A percentile compares a stretch with the other conserved stretches of the same genome.
Conservation (phyloP, 92 coral and sea anemone genomes). For the Porites evermanni region DNA sequence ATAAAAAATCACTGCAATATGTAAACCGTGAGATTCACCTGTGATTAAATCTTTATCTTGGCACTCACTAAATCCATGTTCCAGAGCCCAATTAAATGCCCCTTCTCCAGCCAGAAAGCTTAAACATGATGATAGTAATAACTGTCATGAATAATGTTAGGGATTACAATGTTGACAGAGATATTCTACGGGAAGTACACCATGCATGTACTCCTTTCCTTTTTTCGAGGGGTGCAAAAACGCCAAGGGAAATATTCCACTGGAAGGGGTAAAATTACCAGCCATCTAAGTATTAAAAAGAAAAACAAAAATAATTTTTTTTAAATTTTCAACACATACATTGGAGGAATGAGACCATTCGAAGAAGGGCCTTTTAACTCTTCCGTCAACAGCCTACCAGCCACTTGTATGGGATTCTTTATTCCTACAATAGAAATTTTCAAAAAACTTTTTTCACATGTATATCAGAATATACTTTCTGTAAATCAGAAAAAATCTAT, state of each 20-base stretch:
- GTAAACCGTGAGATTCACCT: neutral
- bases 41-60: conserved; percentile 64
- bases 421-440: conserved; percentile 52
- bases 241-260: no score
- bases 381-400: conserved; percentile 69
- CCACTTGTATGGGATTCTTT: conserved; percentile 87
- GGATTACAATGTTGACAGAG: no score
- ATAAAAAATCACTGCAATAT: no score
- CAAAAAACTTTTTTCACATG: no score
- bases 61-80: conserved; percentile 64
- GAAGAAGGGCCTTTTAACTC: conserved; percentile 73
- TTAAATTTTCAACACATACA: conserved; percentile 54
- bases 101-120: conserved; percentile 96
- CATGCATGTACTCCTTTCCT: no score
- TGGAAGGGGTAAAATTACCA: no score
- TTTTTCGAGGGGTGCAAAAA: no score
- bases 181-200: no score
- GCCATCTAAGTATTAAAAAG: no score
- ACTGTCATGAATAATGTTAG: neutral
- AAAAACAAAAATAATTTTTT: neutral
- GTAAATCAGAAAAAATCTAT: no score
- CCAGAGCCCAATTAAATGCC: conserved; percentile 84
- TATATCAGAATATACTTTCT: no score
- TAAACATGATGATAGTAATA: neutral
- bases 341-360: conserved; percentile 89